These are phyloP conservation scores for Oreochromis niloticus DNA, from an alignment of 2,113 vertebrate species.

Conservation along the genomic window DNA sequence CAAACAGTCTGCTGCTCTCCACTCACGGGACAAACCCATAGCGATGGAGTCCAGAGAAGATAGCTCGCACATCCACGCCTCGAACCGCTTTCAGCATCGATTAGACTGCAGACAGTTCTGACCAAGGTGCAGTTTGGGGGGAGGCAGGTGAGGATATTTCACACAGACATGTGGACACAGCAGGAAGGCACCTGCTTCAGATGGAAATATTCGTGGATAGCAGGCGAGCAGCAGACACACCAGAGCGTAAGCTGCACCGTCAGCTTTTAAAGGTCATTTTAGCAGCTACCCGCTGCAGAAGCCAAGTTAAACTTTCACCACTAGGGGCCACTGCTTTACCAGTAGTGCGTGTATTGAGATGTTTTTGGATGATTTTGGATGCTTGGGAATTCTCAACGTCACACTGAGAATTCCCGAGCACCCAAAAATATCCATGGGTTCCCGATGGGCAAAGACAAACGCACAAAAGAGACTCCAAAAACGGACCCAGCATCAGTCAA, in stretches of 20 bases:
- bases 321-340: not conserved
- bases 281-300: not conserved
- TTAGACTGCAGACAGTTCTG: not conserved
- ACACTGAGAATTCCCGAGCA: not conserved
- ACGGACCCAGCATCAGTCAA: not conserved
- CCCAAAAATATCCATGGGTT: not conserved
- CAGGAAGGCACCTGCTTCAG: not conserved
- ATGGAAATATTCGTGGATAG: not conserved
- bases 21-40: not conserved
- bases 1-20: not conserved
- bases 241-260: not conserved
- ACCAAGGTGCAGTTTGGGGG: not conserved
- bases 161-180: not conserved
- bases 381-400: not conserved
- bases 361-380: not conserved
- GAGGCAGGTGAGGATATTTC: rapidly evolving
- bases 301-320: rapidly evolving
- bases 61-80: not conserved
- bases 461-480: rapidly evolving
- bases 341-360: not conserved
- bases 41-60: not conserved
- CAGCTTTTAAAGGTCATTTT: not conserved
- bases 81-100: not conserved
- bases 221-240: not conserved
- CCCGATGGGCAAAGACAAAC: not conserved